phyloP scores from a whole-genome alignment of 1,140 invertebrate genomes.

The Macrobrachium rosenbergii region DNA sequence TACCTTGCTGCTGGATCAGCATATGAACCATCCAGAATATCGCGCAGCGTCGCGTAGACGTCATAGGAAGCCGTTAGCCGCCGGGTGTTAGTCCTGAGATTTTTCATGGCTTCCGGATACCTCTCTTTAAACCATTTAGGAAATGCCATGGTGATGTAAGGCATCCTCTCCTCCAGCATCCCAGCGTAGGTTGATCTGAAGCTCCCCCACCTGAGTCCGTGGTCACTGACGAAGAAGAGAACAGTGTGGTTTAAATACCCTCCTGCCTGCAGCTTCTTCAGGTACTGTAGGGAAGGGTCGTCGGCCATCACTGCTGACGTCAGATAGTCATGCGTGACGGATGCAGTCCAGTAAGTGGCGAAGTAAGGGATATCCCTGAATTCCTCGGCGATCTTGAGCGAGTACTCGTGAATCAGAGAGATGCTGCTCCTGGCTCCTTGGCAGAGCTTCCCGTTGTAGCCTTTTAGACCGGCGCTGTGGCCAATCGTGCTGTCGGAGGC shows the following conservation, averaged over 20 bases:
- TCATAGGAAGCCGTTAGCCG: constrained; percentile 73
- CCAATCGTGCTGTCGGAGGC: not conserved
- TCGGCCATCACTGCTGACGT: constrained; percentile 2
- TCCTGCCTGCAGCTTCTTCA: constrained; percentile 60
- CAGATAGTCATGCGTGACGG: constrained; percentile 19
- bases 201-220: constrained; percentile 89
- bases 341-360: constrained; percentile 4
- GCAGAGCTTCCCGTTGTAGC: constrained; percentile 1
- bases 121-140: constrained; percentile 80
- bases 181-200: constrained; percentile 86
- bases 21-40: constrained; percentile 46
- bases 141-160: constrained; percentile 84
- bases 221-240: constrained; percentile 90
- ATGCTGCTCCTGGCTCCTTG: not conserved
- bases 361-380: constrained; percentile 39
- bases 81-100: constrained; percentile 78
- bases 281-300: not conserved
- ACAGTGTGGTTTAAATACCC: constrained; percentile 73
- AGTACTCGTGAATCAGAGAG: constrained; percentile 13
- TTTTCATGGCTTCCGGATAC: constrained; percentile 77
- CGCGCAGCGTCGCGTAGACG: constrained; percentile 70
- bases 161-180: constrained; percentile 89
- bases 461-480: not conserved
- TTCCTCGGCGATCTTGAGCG: constrained; percentile 14
- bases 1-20: not conserved